These are phyloP conservation scores for Ptychoptera albimana DNA, from an alignment of 2,888 invertebrate genomes.

Conservation along the genomic window DNA sequence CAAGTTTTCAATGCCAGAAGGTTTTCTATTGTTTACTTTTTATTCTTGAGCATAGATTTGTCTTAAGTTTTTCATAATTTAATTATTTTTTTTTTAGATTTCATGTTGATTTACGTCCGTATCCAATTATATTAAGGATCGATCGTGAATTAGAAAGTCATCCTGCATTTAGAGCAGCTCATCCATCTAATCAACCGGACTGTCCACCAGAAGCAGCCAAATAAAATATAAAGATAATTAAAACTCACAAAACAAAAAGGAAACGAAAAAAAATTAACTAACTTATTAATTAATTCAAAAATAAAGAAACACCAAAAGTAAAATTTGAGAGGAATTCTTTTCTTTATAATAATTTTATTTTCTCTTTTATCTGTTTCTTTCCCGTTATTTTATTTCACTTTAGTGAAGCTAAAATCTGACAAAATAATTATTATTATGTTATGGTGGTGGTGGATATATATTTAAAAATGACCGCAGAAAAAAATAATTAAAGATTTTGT, in stretches of 20 bases:
- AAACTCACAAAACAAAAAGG: not conserved
- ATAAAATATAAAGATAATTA: constrained; percentile 28
- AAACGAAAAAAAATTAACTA: constrained; percentile 5
- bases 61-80: no score
- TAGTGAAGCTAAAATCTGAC: no score
- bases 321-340: no score
- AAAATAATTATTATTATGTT: no score
- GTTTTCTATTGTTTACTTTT: constrained; percentile 27
- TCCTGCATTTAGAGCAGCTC: constrained; percentile 80
- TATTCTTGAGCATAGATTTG: not conserved
- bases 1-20: constrained; percentile 90
- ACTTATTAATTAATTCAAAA: no score
- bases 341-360: no score
- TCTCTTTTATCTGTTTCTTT: no score
- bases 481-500: no score
- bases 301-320: no score
- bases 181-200: constrained; percentile 87
- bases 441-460: no score
- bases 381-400: no score
- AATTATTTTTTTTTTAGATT: constrained; percentile 41
- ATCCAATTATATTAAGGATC: constrained; percentile 77
- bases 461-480: no score
- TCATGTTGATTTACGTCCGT: constrained; percentile 78
- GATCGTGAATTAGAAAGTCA: constrained; percentile 73
- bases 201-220: constrained; percentile 79